phyloP scores from a whole-genome alignment of 2,797 vertebrate genomes.

The Cossypha caffra region DNA sequence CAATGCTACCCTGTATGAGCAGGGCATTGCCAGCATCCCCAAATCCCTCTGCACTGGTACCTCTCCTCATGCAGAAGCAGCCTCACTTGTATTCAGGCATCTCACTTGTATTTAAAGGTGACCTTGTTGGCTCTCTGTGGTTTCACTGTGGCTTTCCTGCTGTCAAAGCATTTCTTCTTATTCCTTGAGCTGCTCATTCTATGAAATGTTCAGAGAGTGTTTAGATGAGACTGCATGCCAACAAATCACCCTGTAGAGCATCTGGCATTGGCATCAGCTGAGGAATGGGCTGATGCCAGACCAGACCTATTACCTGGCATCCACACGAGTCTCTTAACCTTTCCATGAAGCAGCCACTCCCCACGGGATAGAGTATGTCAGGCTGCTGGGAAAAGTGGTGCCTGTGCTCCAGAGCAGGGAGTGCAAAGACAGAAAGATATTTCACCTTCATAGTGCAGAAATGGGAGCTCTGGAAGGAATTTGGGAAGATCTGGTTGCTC shows the following conservation, averaged over 20 bases:
- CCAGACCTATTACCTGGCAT: constrained; percentile 7
- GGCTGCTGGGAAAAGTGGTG: neutral
- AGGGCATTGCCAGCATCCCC: neutral
- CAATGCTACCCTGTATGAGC: accelerated
- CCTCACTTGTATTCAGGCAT: neutral
- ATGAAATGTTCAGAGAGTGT: neutral
- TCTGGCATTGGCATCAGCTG: neutral
- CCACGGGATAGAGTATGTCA: neutral
- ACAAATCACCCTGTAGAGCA: neutral
- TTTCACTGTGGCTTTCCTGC: neutral
- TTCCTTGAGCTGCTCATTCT: neutral
- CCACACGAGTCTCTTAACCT: neutral
- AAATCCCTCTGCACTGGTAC: neutral
- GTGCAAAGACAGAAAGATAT: neutral
- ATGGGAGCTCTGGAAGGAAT: neutral
- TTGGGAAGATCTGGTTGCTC: neutral
- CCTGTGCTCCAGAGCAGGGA: neutral
- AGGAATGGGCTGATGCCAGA: neutral
- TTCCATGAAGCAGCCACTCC: neutral
- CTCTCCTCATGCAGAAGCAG: neutral
- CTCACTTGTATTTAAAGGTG: neutral
- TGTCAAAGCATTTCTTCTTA: neutral
- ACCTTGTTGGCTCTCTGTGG: neutral
- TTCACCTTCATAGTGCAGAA: neutral
- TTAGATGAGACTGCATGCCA: neutral